Conservation (phyloP, 2,888 invertebrate genomes). For the Mechanitis mazaeus region DNA sequence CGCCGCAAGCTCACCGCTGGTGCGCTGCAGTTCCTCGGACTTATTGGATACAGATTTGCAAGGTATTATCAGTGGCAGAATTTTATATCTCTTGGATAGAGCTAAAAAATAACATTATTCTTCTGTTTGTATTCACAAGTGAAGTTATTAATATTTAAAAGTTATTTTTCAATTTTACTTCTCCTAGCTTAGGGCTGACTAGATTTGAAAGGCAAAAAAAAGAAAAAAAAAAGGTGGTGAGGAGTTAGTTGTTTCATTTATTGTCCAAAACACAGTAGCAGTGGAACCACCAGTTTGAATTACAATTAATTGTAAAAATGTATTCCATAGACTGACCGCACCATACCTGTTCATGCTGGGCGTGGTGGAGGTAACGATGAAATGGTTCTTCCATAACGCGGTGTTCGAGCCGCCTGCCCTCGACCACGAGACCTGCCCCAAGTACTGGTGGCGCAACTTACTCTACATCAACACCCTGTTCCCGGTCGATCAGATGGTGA, state of each 20-base stretch:
- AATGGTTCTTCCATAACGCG: constrained; percentile 88
- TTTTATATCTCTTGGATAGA: too few species aligned
- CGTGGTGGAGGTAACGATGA: constrained; percentile 89
- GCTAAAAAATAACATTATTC: not conserved
- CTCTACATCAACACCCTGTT: constrained; percentile 91
- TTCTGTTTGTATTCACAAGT: not conserved
- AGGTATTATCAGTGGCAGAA: constrained; percentile 60
- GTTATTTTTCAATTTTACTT: too few species aligned
- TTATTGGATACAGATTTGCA: constrained; percentile 86
- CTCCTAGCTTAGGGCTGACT: too few species aligned
- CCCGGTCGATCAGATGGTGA: constrained; percentile 90
- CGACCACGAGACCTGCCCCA: constrained; percentile 88
- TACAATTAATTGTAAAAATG: not conserved
- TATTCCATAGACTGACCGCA: constrained; percentile 79
- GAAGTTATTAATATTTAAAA: not conserved
- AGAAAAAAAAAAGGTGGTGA: too few species aligned
- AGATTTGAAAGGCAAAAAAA: too few species aligned
- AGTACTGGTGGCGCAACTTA: constrained; percentile 92
- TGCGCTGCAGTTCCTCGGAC: constrained; percentile 83
- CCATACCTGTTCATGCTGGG: constrained; percentile 90
- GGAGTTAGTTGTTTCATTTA: too few species aligned
- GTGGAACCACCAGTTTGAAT: too few species aligned
- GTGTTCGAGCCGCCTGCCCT: constrained; percentile 89
- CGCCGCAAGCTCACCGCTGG: constrained; percentile 79
- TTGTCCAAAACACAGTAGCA: too few species aligned